Conservation (phyloP, 1,140 invertebrate genomes). For the Drosophila carrolli region DNA sequence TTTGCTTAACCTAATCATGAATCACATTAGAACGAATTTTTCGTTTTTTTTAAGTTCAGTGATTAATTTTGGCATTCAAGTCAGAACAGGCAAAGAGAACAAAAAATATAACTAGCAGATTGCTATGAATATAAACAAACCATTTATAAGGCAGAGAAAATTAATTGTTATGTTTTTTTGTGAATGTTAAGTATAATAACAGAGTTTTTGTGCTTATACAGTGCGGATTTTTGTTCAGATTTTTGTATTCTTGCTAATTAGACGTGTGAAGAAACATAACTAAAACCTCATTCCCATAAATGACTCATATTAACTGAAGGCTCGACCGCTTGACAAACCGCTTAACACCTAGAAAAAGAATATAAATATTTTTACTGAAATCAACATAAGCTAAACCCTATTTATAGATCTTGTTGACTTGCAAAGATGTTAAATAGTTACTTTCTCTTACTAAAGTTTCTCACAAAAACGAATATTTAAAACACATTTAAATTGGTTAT, state of each 20-base stretch:
- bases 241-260: conserved; percentile 21
- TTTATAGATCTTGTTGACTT: too few species aligned
- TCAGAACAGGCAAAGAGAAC: background rate
- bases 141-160: background rate
- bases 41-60: background rate
- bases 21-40: background rate
- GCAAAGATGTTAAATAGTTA: too few species aligned
- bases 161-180: background rate
- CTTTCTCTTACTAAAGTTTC: too few species aligned
- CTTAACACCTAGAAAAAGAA: background rate
- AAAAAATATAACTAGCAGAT: background rate
- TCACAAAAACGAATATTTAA: too few species aligned
- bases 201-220: too few species aligned
- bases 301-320: conserved; percentile 14
- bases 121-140: background rate
- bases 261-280: conserved; percentile 25
- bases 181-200: background rate
- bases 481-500: too few species aligned
- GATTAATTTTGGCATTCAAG: background rate
- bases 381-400: too few species aligned
- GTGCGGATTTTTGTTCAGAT: background rate
- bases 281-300: background rate
- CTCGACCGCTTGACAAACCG: background rate
- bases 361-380: background rate
- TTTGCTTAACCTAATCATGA: too few species aligned